Percentiles rank a stretch among this genome's conserved stretches.
Conservation (phyloP, 2,113 vertebrate species). For the Trochalopteron elliotii region DNA sequence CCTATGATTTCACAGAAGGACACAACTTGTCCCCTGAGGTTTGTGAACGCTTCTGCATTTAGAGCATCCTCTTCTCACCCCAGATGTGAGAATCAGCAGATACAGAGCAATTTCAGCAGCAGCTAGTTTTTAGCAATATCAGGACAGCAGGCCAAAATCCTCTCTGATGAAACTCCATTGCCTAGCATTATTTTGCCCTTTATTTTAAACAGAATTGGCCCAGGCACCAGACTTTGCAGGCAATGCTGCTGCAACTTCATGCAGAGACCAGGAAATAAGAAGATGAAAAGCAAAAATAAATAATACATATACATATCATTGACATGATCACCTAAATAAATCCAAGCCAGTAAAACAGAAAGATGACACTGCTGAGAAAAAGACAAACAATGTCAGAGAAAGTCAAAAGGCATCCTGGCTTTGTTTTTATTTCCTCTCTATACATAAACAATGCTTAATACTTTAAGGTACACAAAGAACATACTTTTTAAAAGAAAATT, state of each 20-base stretch:
- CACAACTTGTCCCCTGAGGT: neutral
- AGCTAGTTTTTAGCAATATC: neutral
- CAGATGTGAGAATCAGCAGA: neutral
- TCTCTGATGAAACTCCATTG: neutral
- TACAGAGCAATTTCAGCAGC: neutral
- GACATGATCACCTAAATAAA: neutral
- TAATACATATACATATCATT: neutral
- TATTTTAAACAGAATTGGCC: neutral
- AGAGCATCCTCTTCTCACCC: neutral
- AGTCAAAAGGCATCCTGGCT: neutral
- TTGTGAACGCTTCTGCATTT: neutral
- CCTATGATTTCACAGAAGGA: neutral
- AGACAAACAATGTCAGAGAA: neutral
- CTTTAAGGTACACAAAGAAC: neutral
- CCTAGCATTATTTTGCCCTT: neutral
- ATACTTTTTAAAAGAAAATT: neutral
- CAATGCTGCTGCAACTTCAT: neutral
- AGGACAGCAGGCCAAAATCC: neutral
- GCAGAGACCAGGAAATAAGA: neutral
- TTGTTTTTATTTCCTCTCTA: neutral
- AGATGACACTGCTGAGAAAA: fast-evolving
- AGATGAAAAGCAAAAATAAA: neutral
- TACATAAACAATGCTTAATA: neutral
- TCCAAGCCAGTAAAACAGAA: neutral
- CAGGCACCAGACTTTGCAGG: neutral